Evolutionary conservation across 2,888 invertebrate genomes (phyloP).

Genomic region (Agrotis clavis): DNA sequence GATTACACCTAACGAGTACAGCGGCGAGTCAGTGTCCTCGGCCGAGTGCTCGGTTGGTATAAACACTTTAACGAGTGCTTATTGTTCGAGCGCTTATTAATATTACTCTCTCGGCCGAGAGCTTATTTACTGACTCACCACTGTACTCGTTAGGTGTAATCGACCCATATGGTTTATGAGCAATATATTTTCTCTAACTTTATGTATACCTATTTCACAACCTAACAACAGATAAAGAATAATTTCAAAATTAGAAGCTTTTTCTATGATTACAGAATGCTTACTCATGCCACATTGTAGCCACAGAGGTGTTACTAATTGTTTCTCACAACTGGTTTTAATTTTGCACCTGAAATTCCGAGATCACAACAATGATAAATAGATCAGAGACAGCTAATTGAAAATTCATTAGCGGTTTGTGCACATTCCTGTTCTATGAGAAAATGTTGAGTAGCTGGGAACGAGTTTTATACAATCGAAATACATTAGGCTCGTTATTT

Average conservation of each 20-base stretch:
- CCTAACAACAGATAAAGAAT: neutral
- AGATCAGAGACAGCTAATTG: constrained; percentile 37
- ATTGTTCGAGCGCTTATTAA: too few relatives aligned
- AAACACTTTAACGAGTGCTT: too few relatives aligned
- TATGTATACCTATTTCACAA: neutral
- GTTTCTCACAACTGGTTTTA: constrained; percentile 12
- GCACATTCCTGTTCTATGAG: neutral
- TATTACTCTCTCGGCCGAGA: too few relatives aligned
- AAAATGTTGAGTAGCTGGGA: neutral
- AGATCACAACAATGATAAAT: constrained; percentile 17
- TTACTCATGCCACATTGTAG: constrained; percentile 7
- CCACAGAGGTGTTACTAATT: neutral
- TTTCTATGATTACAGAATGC: constrained; percentile 6
- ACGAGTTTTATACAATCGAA: neutral
- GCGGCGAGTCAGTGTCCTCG: too few relatives aligned
- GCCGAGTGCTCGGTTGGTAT: too few relatives aligned
- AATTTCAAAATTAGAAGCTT: constrained; percentile 25
- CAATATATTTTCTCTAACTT: too few relatives aligned
- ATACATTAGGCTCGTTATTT: neutral
- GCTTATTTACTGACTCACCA: too few relatives aligned
- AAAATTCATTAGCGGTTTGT: constrained; percentile 33
- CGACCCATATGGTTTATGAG: too few relatives aligned
- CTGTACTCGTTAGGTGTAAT: too few relatives aligned
- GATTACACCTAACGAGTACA: too few relatives aligned
- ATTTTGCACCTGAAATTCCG: constrained; percentile 10